phyloP scores from a whole-genome alignment of 1,140 invertebrate species.

The Platyscapa corneri region DNA sequence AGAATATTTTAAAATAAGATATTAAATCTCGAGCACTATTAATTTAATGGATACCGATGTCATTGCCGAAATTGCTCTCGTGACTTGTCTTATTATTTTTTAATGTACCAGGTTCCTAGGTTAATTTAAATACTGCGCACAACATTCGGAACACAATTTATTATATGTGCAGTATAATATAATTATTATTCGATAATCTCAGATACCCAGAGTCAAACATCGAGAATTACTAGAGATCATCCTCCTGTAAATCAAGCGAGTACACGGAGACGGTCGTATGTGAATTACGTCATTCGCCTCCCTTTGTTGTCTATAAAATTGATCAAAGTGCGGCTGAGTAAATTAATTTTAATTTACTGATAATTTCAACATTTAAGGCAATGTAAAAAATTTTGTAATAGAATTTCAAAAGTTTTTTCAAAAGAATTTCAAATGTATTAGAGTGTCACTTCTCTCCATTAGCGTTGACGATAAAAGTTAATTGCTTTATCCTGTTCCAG shows the following conservation, averaged over 20 bases:
- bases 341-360: constrained; percentile 27
- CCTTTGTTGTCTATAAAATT: constrained; percentile 19
- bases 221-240: not conserved
- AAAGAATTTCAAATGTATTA: constrained; percentile 13
- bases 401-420: not conserved
- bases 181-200: constrained; percentile 7
- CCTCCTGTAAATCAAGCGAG: constrained; percentile 43
- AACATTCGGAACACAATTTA: not conserved
- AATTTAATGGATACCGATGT: not conserved
- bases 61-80: not conserved
- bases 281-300: constrained; percentile 38
- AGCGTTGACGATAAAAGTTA: constrained; percentile 16
- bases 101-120: not conserved
- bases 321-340: constrained; percentile 27
- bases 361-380: constrained; percentile 18
- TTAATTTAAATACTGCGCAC: not conserved
- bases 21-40: not conserved
- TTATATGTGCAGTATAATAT: not conserved
- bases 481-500: constrained; percentile 19
- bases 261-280: not conserved
- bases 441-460: constrained; percentile 3
- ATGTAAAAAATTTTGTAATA: not conserved
- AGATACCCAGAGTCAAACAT: constrained; percentile 33
- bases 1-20: not conserved
- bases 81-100: not conserved